Base-by-base conservation (phyloP, 2,888 invertebrate genomes). In the Ichneumoninae sp. region DNA sequence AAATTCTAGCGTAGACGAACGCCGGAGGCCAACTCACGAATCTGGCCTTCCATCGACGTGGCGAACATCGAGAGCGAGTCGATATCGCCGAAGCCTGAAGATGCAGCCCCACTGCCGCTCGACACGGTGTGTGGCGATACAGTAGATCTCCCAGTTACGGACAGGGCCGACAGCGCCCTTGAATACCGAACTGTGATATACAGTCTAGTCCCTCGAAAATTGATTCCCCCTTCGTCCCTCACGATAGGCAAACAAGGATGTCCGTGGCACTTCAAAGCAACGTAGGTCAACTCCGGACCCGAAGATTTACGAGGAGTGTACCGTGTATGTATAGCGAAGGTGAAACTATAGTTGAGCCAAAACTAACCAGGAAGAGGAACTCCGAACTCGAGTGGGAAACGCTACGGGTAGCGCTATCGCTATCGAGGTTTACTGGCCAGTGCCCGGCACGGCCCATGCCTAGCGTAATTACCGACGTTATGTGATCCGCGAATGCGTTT, bases 1-100 rank as follows among this genome's bases (percentile, higher is more conserved):
- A 30, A 16, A 7, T 54, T 44, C 44, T 26, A 72, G 72, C 47
- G 50, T 50, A 26, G 47, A 72, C 77, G 68, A 82, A 68, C 74
- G 72, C 82, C 50, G 36, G 68, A 57, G 82, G 66, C 72, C 40
- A 8, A 44, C 72, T 68, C 54, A 40, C 57, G 68, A 72, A 72
- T 69, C 71, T 72, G 68, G 68, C 57, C 50, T 26, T 60, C 26
- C 60, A 30, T 62, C 30, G 60, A n/a, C 5, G 26, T 7, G 26
- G 30, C 26, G 33, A 13, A 13, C 10, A 30, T 33, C 62, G 77
- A 72, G 72, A 47, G 44, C 44, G 44, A 47, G 44, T 47, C 44
- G 44, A 47, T 47, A 47, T 47, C 44, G 44, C 16, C 44, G 52
- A 57, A 68, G 47, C 50, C 26, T 26, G n/a, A 40, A 33, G 30